Evolutionary conservation across 2,113 vertebrate genomes (phyloP), one percentile per base, ranked within the genome.

Genomic region (Apodemus sylvaticus): DNA sequence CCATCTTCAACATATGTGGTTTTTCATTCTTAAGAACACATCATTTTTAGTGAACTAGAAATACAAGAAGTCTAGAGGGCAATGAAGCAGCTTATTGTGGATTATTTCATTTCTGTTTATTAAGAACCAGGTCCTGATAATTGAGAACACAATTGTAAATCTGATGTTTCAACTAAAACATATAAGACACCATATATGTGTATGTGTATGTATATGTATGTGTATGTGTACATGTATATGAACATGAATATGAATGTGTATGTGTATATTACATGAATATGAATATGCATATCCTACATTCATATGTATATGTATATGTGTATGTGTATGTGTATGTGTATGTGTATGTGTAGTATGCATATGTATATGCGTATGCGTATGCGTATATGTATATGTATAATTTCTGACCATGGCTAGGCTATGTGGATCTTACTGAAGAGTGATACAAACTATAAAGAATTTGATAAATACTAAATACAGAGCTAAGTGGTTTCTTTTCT

Each of bases 201-300:
- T 71, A 9, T 39, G n/a, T 16, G 16, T 7, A 31, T 31, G 5
- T 31, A 4, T 0, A 3, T 55, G 11, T 1, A 31, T 19, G n/a
- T n/a, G n/a, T 16, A 31, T 7, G 17, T 31, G 5, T 31, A 4
- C 0, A 3, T 55, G 11, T 1, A 31, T 19, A 2, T n/a, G n/a
- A n/a, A n/a, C n/a, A n/a, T n/a, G n/a, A n/a, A n/a, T n/a, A n/a
- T n/a, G n/a, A n/a, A n/a, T n/a, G n/a, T n/a, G n/a, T n/a, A n/a
- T n/a, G n/a, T n/a, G n/a, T n/a, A n/a, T n/a, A n/a, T n/a, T n/a
- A n/a, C n/a, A n/a, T n/a, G n/a, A n/a, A n/a, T n/a, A n/a, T n/a
- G n/a, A n/a, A n/a, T n/a, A n/a, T n/a, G n/a, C n/a, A n/a, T n/a
- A n/a, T n/a, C n/a, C n/a, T n/a, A n/a, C n/a, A n/a, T n/a, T n/a